These are phyloP conservation scores for Bubo bubo DNA, from an alignment of 2,113 vertebrate genomes.

Conservation along the genomic window DNA sequence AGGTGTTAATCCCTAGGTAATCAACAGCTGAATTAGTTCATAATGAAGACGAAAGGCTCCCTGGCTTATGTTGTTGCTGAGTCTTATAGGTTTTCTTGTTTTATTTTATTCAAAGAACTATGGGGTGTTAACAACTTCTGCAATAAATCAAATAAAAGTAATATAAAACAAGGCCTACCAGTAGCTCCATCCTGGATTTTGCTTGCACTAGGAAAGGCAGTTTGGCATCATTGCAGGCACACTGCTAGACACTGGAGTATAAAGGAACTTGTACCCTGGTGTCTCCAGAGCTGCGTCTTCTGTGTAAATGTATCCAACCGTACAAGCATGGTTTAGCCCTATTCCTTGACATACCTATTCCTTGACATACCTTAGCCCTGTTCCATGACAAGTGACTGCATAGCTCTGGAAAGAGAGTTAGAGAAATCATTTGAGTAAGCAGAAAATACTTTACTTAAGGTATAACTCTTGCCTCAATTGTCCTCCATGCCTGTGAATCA, in stretches of 20 bases:
- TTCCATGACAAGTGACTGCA: neutral
- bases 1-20: slow-evolving; percentile 65
- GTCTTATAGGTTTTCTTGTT: slow-evolving; percentile 57
- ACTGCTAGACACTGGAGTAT: neutral
- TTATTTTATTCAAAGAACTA: slow-evolving; percentile 32
- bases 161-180: slow-evolving; percentile 53
- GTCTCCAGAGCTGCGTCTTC: neutral
- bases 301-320: neutral
- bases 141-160: slow-evolving; percentile 72
- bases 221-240: neutral
- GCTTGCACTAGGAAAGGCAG: neutral
- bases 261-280: neutral
- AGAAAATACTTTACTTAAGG: neutral
- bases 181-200: slow-evolving; percentile 20
- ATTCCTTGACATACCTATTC: neutral
- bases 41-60: slow-evolving; percentile 51
- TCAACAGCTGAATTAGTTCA: slow-evolving; percentile 68
- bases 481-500: neutral
- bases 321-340: neutral
- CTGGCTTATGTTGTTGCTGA: slow-evolving; percentile 27
- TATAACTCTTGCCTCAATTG: neutral
- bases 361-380: neutral
- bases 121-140: slow-evolving; percentile 70
- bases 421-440: neutral
- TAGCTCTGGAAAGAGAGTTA: neutral